Conservation (phyloP, 2,888 invertebrate species). For the Panopea generosa region DNA sequence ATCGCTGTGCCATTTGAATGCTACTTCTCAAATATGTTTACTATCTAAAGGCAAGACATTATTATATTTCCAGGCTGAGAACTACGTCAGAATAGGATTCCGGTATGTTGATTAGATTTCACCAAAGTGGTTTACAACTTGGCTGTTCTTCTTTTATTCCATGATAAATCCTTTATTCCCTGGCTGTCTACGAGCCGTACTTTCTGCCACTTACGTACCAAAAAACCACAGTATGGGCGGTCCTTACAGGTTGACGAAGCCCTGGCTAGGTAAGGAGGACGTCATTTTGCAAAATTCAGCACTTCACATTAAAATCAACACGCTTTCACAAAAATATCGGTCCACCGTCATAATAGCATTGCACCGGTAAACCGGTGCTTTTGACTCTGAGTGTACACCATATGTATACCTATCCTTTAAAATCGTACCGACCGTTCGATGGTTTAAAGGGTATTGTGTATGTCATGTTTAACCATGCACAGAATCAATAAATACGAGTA, state of each 20-base stretch:
- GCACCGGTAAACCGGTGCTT: too few relatives aligned
- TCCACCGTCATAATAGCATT: too few relatives aligned
- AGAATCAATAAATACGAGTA: too few relatives aligned
- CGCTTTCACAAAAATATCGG: too few relatives aligned
- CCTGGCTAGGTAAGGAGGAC: conserved; percentile 9
- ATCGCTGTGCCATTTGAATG: background rate
- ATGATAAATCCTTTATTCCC: conserved; percentile 12
- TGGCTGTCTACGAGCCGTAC: conserved; percentile 6
- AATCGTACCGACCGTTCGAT: too few relatives aligned
- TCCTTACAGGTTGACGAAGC: conserved; percentile 20
- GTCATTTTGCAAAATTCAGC: too few relatives aligned
- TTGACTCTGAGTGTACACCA: too few relatives aligned
- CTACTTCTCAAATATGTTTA: background rate
- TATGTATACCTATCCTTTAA: too few relatives aligned
- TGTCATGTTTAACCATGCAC: too few relatives aligned
- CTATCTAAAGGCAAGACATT: background rate
- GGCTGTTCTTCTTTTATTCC: conserved; percentile 28
- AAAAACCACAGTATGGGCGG: conserved; percentile 13
- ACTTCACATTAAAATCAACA: too few relatives aligned
- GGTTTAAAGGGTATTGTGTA: too few relatives aligned
- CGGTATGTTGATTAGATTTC: conserved; percentile 8
- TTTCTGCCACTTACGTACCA: background rate
- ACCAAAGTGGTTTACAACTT: conserved; percentile 20
- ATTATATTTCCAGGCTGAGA: conserved; percentile 22
- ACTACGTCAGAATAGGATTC: background rate